phyloP scores from a whole-genome alignment of 2,888 invertebrate species.

The Parnassius apollo region DNA sequence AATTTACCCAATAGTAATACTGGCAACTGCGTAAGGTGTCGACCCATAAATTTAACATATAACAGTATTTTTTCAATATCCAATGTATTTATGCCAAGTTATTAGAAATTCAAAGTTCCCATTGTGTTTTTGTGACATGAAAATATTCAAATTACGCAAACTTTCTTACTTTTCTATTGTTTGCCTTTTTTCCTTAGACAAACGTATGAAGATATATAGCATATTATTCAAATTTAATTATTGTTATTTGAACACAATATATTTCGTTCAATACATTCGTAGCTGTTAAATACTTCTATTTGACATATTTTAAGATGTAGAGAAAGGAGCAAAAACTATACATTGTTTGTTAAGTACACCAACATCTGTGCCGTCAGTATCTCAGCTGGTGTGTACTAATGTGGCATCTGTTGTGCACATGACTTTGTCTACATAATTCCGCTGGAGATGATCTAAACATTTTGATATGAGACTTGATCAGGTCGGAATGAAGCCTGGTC shows the following conservation, averaged over 20 bases:
- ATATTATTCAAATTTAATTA: no score
- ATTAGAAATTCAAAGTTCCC: neutral
- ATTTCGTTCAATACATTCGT: no score
- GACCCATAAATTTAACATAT: constrained; percentile 40
- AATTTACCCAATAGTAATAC: constrained; percentile 58
- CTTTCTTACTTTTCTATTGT: no score
- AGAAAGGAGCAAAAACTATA: neutral
- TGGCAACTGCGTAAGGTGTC: constrained; percentile 35
- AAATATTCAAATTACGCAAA: no score
- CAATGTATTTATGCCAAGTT: neutral
- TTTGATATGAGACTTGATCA: neutral
- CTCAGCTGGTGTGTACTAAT: constrained; percentile 6
- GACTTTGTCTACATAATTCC: constrained; percentile 9
- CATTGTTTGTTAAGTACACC: constrained; percentile 11
- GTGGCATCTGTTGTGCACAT: constrained; percentile 19
- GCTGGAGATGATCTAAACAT: constrained; percentile 1
- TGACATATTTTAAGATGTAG: neutral
- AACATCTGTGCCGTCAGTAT: constrained; percentile 4
- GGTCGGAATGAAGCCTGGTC: no score
- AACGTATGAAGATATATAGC: no score
- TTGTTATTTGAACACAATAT: no score
- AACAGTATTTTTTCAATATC: neutral
- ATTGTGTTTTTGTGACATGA: no score
- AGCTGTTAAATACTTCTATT: neutral
- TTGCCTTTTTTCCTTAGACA: no score